Evolutionary conservation across 92 coral and sea anemone species (phyloP).

Genomic region (Umimayanthus kanabou): DNA sequence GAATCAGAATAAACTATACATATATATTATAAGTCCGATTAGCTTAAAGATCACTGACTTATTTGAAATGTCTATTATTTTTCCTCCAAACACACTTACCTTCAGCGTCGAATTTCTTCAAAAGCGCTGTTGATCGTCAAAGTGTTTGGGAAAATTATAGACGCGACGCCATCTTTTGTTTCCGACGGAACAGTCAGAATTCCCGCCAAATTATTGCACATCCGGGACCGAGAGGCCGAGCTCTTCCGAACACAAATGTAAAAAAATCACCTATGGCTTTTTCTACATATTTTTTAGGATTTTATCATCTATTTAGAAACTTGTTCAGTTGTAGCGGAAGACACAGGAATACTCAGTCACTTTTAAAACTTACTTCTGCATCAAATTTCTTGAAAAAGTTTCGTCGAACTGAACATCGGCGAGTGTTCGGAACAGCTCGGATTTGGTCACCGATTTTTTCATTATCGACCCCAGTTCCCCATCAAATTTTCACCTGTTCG

Average conservation of each 20-base stretch:
- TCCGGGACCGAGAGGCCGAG: slow-evolving; percentile 26
- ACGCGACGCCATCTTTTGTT: slow-evolving; percentile 47
- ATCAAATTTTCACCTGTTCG: slow-evolving; percentile 20
- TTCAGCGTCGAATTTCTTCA: not conserved
- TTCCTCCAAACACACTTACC: slow-evolving; percentile 1
- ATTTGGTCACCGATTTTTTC: not conserved
- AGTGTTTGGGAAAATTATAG: not conserved
- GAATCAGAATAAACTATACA: not conserved
- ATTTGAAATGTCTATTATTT: not conserved
- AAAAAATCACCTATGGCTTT: not conserved
- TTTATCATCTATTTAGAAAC: not conserved
- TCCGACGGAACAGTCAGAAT: slow-evolving; percentile 27
- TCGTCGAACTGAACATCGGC: not conserved
- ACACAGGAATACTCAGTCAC: not conserved
- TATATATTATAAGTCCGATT: not conserved
- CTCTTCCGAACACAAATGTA: slow-evolving; percentile 8
- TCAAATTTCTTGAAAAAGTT: not conserved
- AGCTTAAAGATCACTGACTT: not conserved
- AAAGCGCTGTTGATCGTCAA: not conserved
- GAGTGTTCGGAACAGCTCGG: slow-evolving; percentile 15
- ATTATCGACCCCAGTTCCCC: slow-evolving; percentile 27
- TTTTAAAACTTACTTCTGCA: not conserved
- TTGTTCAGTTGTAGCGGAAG: not conserved
- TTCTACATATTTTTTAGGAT: not conserved
- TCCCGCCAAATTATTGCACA: slow-evolving; percentile 37